Percentiles rank a stretch among this genome's conserved stretches.
Conservation (phyloP, 1,140 invertebrate species). For the Aphaenogaster ashmeadi region DNA sequence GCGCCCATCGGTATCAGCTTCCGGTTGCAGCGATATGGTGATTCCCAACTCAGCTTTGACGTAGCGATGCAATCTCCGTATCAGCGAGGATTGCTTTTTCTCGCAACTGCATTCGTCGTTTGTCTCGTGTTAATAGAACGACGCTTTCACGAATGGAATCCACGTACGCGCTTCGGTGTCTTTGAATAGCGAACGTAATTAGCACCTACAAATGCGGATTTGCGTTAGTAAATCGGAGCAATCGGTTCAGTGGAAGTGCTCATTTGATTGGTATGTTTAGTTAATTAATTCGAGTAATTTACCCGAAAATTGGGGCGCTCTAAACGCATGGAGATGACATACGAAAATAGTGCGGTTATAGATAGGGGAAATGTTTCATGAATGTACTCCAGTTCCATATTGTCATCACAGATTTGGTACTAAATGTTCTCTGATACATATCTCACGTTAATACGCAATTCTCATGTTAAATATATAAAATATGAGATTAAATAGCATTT, state of each 20-base stretch:
- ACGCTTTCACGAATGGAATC: not conserved
- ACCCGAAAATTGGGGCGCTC: not conserved
- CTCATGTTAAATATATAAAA: not conserved
- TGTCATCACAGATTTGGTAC: not conserved
- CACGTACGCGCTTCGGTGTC: not conserved
- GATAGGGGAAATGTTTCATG: conserved; percentile 16
- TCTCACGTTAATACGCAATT: not conserved
- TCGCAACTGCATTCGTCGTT: conserved; percentile 8
- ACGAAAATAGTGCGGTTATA: conserved; percentile 15
- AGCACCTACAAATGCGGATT: conserved; percentile 20
- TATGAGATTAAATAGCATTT: conserved; percentile 3
- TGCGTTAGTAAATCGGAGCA: conserved; percentile 12
- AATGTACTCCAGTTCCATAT: conserved; percentile 3
- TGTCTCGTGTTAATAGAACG: conserved; percentile 21
- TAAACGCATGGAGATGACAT: not conserved
- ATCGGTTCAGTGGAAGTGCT: conserved; percentile 20
- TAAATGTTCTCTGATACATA: not conserved
- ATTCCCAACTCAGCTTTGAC: conserved; percentile 35
- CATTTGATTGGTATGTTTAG: conserved; percentile 37
- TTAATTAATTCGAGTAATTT: conserved; percentile 42
- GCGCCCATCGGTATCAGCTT: conserved; percentile 26
- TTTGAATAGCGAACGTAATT: conserved; percentile 37
- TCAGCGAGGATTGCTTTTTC: conserved; percentile 21
- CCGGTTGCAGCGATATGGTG: conserved; percentile 5
- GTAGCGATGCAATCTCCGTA: conserved; percentile 17